A percentile compares a stretch with the other conserved stretches of the same genome.
These are phyloP conservation scores for Barypeithes pellucidus DNA, from an alignment of 2,888 invertebrate genomes.

Conservation along the genomic window DNA sequence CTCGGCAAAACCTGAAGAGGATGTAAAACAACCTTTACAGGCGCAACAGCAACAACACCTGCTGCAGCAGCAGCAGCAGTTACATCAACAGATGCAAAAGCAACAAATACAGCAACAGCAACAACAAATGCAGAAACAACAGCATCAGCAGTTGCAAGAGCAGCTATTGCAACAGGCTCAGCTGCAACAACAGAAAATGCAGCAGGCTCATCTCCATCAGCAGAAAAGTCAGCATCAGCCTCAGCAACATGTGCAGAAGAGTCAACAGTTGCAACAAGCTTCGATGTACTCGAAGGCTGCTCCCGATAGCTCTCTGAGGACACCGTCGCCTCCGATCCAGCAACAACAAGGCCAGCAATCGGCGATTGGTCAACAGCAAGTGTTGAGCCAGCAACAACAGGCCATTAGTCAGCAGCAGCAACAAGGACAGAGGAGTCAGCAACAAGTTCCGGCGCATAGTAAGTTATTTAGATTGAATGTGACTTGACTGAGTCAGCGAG, in stretches of 20 bases:
- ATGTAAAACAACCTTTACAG: slow-evolving; percentile 6
- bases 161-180: slow-evolving; percentile 35
- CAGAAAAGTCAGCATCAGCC: slow-evolving; percentile 42
- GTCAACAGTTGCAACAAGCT: slow-evolving; percentile 30
- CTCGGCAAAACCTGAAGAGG: neutral
- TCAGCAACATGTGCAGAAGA: slow-evolving; percentile 28
- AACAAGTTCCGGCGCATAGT: slow-evolving; percentile 30
- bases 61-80: slow-evolving; percentile 43
- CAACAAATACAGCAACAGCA: slow-evolving; percentile 37
- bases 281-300: slow-evolving; percentile 5
- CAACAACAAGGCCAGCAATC: slow-evolving; percentile 8
- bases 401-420: neutral
- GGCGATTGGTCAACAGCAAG: neutral
- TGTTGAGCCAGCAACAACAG: slow-evolving; percentile 15
- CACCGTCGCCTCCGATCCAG: slow-evolving; percentile 33
- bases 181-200: slow-evolving; percentile 43
- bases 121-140: slow-evolving; percentile 32
- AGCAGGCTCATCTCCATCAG: slow-evolving; percentile 28
- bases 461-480: neutral
- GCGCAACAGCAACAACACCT: slow-evolving; percentile 24
- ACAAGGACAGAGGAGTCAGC: slow-evolving; percentile 28
- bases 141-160: slow-evolving; percentile 24
- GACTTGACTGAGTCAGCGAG: too few species aligned
- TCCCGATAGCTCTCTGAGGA: slow-evolving; percentile 26
- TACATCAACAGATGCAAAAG: slow-evolving; percentile 33